phyloP scores from a whole-genome alignment of 2,797 vertebrate genomes.

The Ataeniobius toweri region DNA sequence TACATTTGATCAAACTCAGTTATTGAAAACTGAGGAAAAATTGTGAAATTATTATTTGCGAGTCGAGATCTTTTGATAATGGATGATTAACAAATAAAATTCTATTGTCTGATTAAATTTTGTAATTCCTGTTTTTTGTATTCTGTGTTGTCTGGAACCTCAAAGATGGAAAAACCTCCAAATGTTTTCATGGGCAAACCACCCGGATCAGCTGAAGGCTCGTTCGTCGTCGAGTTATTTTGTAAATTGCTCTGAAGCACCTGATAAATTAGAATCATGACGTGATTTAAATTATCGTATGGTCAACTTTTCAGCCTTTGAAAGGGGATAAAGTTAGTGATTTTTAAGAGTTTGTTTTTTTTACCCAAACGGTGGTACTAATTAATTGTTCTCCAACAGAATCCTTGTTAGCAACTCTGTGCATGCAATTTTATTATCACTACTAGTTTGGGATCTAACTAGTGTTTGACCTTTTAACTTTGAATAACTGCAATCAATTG shows the following conservation, averaged over 20 bases:
- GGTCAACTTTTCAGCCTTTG: not conserved
- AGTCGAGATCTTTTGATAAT: conserved; percentile 17
- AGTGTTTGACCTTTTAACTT: too few relatives aligned
- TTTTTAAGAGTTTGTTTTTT: too few relatives aligned
- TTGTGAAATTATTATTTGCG: not conserved
- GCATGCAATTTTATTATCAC: too few relatives aligned
- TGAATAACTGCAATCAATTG: not conserved
- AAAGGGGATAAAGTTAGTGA: not conserved
- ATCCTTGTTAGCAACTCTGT: too few relatives aligned
- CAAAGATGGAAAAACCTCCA: not conserved
- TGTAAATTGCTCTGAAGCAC: not conserved
- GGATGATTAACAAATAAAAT: conserved; percentile 18
- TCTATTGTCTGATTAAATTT: conserved; percentile 44
- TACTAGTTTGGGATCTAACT: too few relatives aligned
- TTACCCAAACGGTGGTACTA: too few relatives aligned
- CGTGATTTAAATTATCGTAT: not conserved
- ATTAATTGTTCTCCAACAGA: too few relatives aligned
- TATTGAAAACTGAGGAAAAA: conserved; percentile 2
- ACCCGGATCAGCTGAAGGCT: not conserved
- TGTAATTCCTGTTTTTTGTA: conserved; percentile 2
- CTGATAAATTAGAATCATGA: not conserved
- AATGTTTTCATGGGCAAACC: not conserved
- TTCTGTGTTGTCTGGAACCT: conserved; percentile 15
- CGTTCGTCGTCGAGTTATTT: not conserved
- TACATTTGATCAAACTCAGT: conserved; percentile 9